Base-by-base conservation (phyloP, 2,888 invertebrate species). In the Rhagonycha lutea region DNA sequence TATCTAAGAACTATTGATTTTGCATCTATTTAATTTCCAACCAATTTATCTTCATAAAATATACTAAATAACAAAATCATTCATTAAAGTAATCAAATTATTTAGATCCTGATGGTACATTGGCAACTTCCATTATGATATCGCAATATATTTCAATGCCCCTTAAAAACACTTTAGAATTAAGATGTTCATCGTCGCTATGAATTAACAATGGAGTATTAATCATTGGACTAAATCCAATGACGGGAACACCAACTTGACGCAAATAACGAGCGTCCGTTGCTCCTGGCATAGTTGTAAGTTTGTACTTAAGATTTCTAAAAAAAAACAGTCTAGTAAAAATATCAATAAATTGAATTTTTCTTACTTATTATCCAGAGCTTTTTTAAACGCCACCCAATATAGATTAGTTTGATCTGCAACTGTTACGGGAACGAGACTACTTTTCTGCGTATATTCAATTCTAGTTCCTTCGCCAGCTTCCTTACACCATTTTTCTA, bases 191-290 rank as follows among this genome's bases (percentile, higher is more conserved):
- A 85, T 99, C 92, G 86, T 98, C 95, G 86, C 97, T 96, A 85
- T 99, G 98, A 2, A 98, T 90, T 1, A 95, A 89, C 1, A 96
- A 92, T 0, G 93, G 94, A 0, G 96, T 97, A 83, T 93, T 91
- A 82, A 94, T 94, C 90, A 97, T 94, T 0, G 98, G 97, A 7
- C 24, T n/a, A 24, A 65, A 65, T 65, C 63, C 63, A 14, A 65
- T 8, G 3, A 26, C 63, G 1, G 95, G 94, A 71, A 95, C 90
- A 10, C 95, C 96, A 63, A 91, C 90, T 84, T 89, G 87, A 83
- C 98, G 91, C 14, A 98, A 88, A 84, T 93, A 97, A 79, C 97
- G 91, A 83, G 95, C 94, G 85, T 98, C 98, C 0, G 98, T 98
- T 47, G 94, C 96, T 3, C 96, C 98, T 0, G 96, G 94, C 86